A percentile compares a stretch with the other conserved stretches of the same genome.
These are phyloP conservation scores for Rhagophthalmus giganteus DNA, from an alignment of 2,888 invertebrate species.

Conservation along the genomic window DNA sequence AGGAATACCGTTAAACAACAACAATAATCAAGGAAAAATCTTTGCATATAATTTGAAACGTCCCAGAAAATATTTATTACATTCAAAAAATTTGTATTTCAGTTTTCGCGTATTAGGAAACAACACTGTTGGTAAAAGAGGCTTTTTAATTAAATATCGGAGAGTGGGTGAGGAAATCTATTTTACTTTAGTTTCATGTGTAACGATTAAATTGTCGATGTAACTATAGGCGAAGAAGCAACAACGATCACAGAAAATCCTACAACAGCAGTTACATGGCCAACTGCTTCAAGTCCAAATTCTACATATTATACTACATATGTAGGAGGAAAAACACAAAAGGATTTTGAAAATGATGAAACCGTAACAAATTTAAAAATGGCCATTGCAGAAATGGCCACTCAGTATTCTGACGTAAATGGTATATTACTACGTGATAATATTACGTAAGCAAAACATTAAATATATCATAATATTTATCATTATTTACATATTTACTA, in stretches of 20 bases:
- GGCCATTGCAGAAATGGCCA: conserved; percentile 27
- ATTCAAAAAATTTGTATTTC: conserved; percentile 13
- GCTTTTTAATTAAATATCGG: conserved; percentile 50
- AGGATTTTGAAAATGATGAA: conserved; percentile 4
- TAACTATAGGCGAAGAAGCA: conserved; percentile 12
- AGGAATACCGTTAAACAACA: no score
- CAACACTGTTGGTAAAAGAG: conserved; percentile 97
- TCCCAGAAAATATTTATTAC: conserved; percentile 18
- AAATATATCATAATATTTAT: conserved; percentile 1
- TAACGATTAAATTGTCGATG: conserved; percentile 14
- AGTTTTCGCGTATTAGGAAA: conserved; percentile 46
- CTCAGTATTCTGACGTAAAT: conserved; percentile 24
- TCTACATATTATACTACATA: conserved; percentile 21
- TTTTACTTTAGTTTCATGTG: conserved; percentile 1
- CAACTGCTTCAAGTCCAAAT: conserved; percentile 24
- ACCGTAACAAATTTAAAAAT: conserved; percentile 15
- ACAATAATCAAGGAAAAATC: conserved; percentile 22
- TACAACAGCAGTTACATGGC: conserved; percentile 26
- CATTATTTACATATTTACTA: conserved; percentile 2
- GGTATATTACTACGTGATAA: conserved; percentile 12
- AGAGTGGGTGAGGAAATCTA: conserved; percentile 66
- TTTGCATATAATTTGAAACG: conserved; percentile 22
- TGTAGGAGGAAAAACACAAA: conserved; percentile 12
- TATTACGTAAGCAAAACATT: conserved; percentile 27
- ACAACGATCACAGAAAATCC: conserved; percentile 22